phyloP scores from a whole-genome alignment of 2,888 invertebrate genomes.

The Chorisops tibialis region DNA sequence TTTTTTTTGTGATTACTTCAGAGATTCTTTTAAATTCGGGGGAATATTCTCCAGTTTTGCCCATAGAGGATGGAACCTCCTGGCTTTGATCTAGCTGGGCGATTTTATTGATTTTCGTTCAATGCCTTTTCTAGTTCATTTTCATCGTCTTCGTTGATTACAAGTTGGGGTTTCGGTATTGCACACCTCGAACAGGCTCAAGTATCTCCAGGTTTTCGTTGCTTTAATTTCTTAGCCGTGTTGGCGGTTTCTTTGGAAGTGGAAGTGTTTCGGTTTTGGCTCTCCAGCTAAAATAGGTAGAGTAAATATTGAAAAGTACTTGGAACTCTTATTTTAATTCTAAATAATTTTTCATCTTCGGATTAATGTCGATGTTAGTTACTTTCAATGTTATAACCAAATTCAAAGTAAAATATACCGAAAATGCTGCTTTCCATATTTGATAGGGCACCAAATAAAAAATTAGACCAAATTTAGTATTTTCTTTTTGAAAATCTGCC shows the following conservation, averaged over 20 bases:
- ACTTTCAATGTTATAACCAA: constrained; percentile 73
- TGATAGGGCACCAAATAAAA: no score
- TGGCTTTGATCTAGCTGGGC: no score
- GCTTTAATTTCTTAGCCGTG: constrained; percentile 6
- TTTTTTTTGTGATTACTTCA: no score
- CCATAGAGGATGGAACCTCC: no score
- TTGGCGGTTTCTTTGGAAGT: constrained; percentile 3
- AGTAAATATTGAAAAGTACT: not conserved
- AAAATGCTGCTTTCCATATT: no score
- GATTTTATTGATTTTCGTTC: no score
- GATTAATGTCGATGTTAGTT: constrained; percentile 75
- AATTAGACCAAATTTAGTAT: no score
- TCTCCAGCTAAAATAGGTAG: constrained; percentile 5
- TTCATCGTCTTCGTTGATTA: no score
- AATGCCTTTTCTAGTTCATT: not conserved
- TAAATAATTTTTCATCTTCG: constrained; percentile 59
- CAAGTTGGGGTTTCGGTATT: constrained; percentile 26
- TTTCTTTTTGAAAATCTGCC: no score
- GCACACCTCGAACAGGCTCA: constrained; percentile 22
- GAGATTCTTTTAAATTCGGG: no score
- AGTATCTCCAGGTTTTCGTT: constrained; percentile 1
- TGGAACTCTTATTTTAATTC: not conserved
- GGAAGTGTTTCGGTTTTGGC: not conserved
- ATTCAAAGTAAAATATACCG: no score
- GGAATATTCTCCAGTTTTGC: no score